A percentile compares a stretch with the other conserved stretches of the same genome.
phyloP scores from a whole-genome alignment of 2,113 vertebrate genomes.

The Circaetus gallicus region DNA sequence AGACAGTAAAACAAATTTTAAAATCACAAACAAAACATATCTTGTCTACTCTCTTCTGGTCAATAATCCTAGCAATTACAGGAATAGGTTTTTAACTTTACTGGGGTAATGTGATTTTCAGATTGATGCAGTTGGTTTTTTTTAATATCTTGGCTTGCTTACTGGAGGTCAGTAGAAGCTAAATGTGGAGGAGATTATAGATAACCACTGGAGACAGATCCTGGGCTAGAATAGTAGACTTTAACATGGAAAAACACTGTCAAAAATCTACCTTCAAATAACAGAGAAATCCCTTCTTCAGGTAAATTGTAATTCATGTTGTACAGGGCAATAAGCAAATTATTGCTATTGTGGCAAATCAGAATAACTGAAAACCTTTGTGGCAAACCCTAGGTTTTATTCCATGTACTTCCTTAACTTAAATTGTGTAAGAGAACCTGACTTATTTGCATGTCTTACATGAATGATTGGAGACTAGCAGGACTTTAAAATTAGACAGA shows the following conservation, averaged over 20 bases:
- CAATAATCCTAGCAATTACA: not conserved
- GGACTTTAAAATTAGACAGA: not conserved
- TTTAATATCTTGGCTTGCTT: not conserved
- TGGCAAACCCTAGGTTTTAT: not conserved
- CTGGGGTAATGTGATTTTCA: not conserved
- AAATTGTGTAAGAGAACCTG: not conserved
- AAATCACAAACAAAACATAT: not conserved
- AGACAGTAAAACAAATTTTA: not conserved
- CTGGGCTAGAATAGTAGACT: not conserved
- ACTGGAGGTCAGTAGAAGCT: not conserved
- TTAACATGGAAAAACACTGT: not conserved
- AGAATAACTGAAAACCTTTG: not conserved
- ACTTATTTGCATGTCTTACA: not conserved
- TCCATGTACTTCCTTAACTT: not conserved
- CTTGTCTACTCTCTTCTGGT: not conserved
- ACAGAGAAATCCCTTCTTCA: not conserved
- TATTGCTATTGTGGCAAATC: not conserved
- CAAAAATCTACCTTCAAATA: not conserved
- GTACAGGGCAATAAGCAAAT: not conserved
- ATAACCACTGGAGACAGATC: not conserved
- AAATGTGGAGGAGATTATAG: not conserved
- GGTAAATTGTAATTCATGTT: not conserved
- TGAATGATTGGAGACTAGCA: not conserved
- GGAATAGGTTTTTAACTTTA: not conserved
- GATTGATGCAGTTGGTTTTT: not conserved